These are phyloP conservation scores for Otolemur garnettii DNA, from an alignment of 2,113 vertebrate genomes.

Conservation along the genomic window DNA sequence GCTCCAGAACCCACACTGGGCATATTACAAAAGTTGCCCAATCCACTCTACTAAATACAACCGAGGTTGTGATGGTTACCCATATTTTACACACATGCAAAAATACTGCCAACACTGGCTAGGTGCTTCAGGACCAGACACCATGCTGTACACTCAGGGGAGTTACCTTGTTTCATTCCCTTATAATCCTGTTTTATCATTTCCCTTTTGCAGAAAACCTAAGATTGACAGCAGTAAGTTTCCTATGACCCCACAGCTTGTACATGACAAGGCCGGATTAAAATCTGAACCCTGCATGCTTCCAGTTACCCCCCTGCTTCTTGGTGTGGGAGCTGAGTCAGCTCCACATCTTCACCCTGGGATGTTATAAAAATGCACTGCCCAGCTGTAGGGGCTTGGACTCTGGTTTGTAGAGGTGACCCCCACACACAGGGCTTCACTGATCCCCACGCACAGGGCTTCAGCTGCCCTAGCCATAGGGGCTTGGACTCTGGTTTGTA, in stretches of 20 bases:
- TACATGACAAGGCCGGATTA: not conserved
- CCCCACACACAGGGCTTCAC: not conserved
- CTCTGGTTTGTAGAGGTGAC: rapidly evolving
- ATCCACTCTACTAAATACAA: not conserved
- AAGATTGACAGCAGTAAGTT: not conserved
- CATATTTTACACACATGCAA: not conserved
- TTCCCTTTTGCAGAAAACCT: not conserved
- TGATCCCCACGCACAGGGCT: not conserved
- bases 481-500: rapidly evolving
- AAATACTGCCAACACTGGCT: not conserved
- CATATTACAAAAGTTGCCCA: not conserved
- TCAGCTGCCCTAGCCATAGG: not conserved
- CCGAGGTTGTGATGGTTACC: not conserved
- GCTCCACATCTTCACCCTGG: too few species aligned
- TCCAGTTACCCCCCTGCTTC: not conserved
- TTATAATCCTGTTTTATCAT: not conserved
- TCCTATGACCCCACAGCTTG: not conserved
- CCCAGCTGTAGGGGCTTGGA: not conserved
- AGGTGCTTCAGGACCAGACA: not conserved
- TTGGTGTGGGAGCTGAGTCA: not conserved
- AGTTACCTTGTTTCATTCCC: not conserved
- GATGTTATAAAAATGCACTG: not conserved
- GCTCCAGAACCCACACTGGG: not conserved
- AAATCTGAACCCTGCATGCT: not conserved
- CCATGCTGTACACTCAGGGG: not conserved